These are phyloP conservation scores for Austrofundulus limnaeus DNA, from an alignment of 2,113 vertebrate genomes.

Conservation along the genomic window DNA sequence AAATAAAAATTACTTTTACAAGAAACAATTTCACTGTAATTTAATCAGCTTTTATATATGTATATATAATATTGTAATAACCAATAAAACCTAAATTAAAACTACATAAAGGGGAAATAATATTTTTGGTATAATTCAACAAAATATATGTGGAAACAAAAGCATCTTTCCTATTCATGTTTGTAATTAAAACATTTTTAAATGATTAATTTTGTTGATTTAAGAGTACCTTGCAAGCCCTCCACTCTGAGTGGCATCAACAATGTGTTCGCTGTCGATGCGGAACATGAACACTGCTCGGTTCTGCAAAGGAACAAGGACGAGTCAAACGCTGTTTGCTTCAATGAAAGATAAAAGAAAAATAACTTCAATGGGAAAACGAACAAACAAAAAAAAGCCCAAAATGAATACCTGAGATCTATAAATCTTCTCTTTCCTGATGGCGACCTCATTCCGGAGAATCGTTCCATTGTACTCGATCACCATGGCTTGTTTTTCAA, in stretches of 20 bases:
- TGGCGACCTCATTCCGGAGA: conserved; percentile 94
- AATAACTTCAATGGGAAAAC: neutral
- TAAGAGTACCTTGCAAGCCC: conserved; percentile 95
- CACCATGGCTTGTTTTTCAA: conserved; percentile 99
- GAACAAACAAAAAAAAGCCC: too few species aligned
- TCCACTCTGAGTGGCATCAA: conserved; percentile 90
- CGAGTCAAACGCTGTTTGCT: neutral
- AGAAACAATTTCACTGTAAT: too few species aligned
- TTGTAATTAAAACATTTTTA: neutral
- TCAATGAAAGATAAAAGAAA: neutral
- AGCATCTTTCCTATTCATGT: neutral
- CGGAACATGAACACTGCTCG: conserved; percentile 96
- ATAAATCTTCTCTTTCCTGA: conserved; percentile 91
- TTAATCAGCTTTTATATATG: too few species aligned
- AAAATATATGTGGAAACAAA: neutral
- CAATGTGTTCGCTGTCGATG: conserved; percentile 93
- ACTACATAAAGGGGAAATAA: too few species aligned
- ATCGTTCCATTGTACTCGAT: conserved; percentile 97
- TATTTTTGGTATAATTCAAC: too few species aligned
- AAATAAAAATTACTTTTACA: neutral
- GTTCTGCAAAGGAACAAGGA: conserved; percentile 79
- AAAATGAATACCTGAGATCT: conserved; percentile 85
- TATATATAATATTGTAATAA: too few species aligned
- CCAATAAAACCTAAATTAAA: too few species aligned
- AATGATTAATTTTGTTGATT: conserved; percentile 4